Base-by-base conservation (phyloP, 2,113 vertebrate species). In the Gopherus flavomarginatus region DNA sequence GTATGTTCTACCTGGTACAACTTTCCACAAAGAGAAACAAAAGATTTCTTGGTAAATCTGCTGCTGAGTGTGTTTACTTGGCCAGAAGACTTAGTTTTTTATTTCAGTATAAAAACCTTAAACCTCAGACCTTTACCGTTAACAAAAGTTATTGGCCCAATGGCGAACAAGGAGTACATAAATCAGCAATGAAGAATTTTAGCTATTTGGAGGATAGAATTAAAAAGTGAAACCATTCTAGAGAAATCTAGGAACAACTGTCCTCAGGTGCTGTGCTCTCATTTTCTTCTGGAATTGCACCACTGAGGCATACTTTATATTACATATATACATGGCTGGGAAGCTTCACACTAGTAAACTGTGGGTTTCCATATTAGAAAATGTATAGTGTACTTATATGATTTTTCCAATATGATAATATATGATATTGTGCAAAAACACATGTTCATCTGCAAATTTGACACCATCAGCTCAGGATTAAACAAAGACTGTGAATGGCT, bases 381-480 rank as follows among this genome's bases (percentile, higher is more conserved):
- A 95, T 72, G 80, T 91, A 27, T 53, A 91, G 35, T 7, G 35
- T 90, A 88, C 94, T 97, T 97, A 88, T 93, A 89, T 90, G 47
- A 91, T 82, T 95, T 95, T 96, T n/a, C 88, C 77, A 52, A 82
- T 49, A 49, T 49, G 47, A 49, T 57, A 56, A 83, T 65, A 89
- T 11, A 44, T 9, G 94, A 47, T 42, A 53, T 54, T 93, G 59
- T 83, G 75, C 50, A 92, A 93, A 96, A 90, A 6, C 88, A 57
- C 69, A 83, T 81, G 19, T 47, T 27, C 85, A 81, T n/a, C 44
- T 44, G 44, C 44, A 44, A 44, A 44, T 44, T 44, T 44, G 44
- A 44, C 44, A 44, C 44, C 44, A 44, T 44, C 44, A 44, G 44
- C 44, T 44, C 44, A 44, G 44, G 44, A 44, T 44, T 44, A 44